Base-by-base conservation (phyloP, 2,113 vertebrate genomes). In the Progne subis region DNA sequence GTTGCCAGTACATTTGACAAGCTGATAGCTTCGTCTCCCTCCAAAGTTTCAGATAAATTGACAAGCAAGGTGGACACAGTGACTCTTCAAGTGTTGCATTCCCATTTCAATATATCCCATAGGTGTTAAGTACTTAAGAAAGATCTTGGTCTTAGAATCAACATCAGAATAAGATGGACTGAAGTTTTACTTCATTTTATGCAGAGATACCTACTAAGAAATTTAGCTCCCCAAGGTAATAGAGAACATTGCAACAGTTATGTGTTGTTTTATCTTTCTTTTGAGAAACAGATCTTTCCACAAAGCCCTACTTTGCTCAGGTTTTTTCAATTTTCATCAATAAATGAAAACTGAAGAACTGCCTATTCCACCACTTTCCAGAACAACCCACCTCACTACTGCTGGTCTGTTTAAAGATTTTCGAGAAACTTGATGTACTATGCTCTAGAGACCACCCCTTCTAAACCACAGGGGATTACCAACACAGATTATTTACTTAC, bases 321-420 rank as follows among this genome's bases (percentile, higher is more conserved):
- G 7, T 68, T 79, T 84, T 53, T 65, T 29, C 44, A 41, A 12
- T 72, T 76, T 65, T 59, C 39, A 56, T 32, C 41, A 61, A 39
- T 10, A 88, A 85, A 88, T 15, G 8, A 52, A 78, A 63, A 61
- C 49, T 15, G n/a, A 71, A 23, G 53, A 82, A 84, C 23, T 82
- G 78, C 14, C 57, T 55, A 29, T 26, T 88, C 50, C 13, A 44
- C 12, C 24, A 31, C 83, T 67, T 81, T 47, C 52, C 72, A 82
- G 57, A 93, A 44, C 11, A 34, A 89, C 34, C 31, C 19, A 71
- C 24, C 26, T 65, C 70, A 32, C 43, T 47, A 57, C 46, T 77
- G 28, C 53, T 23, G 44, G 52, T 57, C 87, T 88, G 37, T 86
- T 93, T 95, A 82, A 92, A 89, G 84, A 82, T 55, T 91, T 88